A percentile compares a stretch with the other conserved stretches of the same genome.
These are phyloP conservation scores for Diabrotica undecimpunctata DNA, from an alignment of 1,140 invertebrate genomes.

Conservation along the genomic window DNA sequence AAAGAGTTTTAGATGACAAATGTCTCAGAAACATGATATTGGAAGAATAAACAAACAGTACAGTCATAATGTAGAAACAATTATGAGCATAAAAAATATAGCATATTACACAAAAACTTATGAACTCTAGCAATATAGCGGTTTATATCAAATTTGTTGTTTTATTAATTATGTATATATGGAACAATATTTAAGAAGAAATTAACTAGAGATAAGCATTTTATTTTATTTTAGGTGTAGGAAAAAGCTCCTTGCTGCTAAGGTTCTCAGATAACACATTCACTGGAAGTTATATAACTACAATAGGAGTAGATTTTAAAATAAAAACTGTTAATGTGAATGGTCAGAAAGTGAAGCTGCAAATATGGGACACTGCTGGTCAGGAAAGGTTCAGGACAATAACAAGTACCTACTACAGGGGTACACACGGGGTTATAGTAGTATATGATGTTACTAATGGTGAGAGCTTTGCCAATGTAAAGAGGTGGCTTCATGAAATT, in stretches of 20 bases:
- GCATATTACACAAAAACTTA: too few relatives aligned
- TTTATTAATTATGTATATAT: too few relatives aligned
- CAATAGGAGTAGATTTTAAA: conserved; percentile 99
- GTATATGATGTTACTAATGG: conserved; percentile 99
- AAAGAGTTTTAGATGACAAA: too few relatives aligned
- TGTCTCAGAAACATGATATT: too few relatives aligned
- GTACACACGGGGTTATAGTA: conserved; percentile 98
- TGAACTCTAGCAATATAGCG: too few relatives aligned
- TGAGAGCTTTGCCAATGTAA: conserved; percentile 98
- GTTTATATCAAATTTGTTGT: too few relatives aligned
- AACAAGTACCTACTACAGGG: conserved; percentile 95
- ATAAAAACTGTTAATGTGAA: conserved; percentile 94
- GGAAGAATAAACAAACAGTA: too few relatives aligned
- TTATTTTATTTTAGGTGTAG: conserved; percentile 78
- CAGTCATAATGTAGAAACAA: too few relatives aligned
- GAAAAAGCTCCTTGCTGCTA: conserved; percentile 95
- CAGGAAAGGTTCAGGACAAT: conserved; percentile 95
- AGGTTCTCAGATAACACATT: conserved; percentile 98
- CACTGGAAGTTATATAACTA: conserved; percentile 97
- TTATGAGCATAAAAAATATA: too few relatives aligned
- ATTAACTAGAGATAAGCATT: too few relatives aligned
- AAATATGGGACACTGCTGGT: conserved; percentile 97
- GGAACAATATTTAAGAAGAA: too few relatives aligned
- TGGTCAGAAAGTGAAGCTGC: conserved; percentile 93
- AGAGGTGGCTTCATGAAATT: conserved; percentile 97